phyloP scores from a whole-genome alignment of 2,888 invertebrate genomes.

The Loripinus fragilis region DNA sequence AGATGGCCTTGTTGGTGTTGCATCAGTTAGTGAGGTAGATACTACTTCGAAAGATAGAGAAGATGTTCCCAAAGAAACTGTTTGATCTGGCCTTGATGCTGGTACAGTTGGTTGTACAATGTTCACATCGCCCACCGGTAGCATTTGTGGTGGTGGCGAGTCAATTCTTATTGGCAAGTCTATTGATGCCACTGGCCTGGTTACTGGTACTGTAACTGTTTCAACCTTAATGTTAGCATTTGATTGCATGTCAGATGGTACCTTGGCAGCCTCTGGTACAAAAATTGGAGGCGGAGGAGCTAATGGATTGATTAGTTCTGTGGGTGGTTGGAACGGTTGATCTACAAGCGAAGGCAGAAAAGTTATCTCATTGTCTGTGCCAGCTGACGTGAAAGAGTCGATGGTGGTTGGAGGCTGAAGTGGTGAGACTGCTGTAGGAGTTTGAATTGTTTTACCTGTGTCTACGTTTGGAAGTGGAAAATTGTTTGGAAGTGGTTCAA shows the following conservation, averaged over 20 bases:
- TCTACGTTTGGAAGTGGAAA: too few relatives aligned
- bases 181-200: constrained; percentile 3
- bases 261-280: not conserved
- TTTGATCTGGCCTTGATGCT: not conserved
- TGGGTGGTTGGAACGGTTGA: not conserved
- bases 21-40: not conserved
- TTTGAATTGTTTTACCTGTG: not conserved
- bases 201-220: not conserved
- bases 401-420: too few relatives aligned
- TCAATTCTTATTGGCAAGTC: constrained; percentile 14
- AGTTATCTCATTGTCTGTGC: too few relatives aligned
- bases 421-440: too few relatives aligned
- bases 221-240: not conserved
- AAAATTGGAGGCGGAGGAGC: constrained; percentile 4
- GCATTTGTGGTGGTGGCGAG: not conserved
- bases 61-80: not conserved
- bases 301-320: not conserved
- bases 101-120: not conserved
- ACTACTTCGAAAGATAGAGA: constrained; percentile 3
- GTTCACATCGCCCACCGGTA: not conserved
- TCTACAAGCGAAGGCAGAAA: not conserved
- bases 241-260: too few relatives aligned
- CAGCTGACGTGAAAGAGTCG: too few relatives aligned
- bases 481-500: too few relatives aligned
- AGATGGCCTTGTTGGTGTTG: not conserved